Evolutionary conservation across 37 sponge, comb jelly and placozoan genomes (phyloP), one percentile per base, ranked within the genome.

Genomic region (Eunapius fragilis): DNA sequence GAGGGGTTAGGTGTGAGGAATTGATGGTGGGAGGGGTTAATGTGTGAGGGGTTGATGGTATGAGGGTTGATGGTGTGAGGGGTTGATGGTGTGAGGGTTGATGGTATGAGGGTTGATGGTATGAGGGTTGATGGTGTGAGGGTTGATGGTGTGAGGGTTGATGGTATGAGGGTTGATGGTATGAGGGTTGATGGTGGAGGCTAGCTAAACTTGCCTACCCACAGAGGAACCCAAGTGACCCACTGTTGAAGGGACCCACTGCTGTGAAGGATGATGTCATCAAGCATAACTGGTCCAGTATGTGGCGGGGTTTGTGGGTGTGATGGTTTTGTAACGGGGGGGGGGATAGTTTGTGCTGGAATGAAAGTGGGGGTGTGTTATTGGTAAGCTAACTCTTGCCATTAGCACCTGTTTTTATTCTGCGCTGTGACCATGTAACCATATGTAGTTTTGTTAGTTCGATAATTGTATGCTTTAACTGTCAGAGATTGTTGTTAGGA

Each of bases 251-350:
- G 69, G 95, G 95, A n/a, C 67, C 81, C 36, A 28, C 49, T 14
- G 89, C 88, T n/a, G 83, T 82, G 58, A 88, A 73, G 50, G 85
- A 91, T 24, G 92, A 94, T 71, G 75, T 91, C 71, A 81, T 50
- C n/a, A 35, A 86, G 31, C 85, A 76, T 50, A 88, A 86, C 80
- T 94, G 95, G 95, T 75, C 88, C 3, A 89, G 95, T 94, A 78
- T 36, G 91, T 86, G 9, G 14, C 27, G 33, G 11, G 2, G 14
- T 12, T 4, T 58, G 58, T 58, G 58, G 22, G 58, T 6, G 3
- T 41, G 41, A 41, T 41, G 41, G 41, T 41, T 41, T 6, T 41
- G 6, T 3, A 9, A 9, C 41, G 17, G 58, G 14, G 17, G 58
- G 14, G 14, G 17, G 7, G 7, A 19, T 12, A 58, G 41, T 6